Evolutionary conservation across 1,140 invertebrate species (phyloP), one percentile per base, ranked within the genome.

Genomic region (Bombus confusus): DNA sequence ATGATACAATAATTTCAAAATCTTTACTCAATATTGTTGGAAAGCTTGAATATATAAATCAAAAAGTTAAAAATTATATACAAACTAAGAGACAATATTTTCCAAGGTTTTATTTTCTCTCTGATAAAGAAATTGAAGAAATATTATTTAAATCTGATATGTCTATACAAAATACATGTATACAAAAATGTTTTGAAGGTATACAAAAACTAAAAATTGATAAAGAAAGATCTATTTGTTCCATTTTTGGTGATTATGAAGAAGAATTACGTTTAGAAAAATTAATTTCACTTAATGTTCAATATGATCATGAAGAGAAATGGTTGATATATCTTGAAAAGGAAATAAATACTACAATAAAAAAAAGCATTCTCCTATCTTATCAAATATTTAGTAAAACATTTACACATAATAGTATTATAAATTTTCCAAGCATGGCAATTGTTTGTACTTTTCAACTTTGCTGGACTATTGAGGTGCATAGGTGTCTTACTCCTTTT

Each of bases 71-170:
- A 90, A 93, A 95, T 77, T 98, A 98, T 92, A 94, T 98, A 90
- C 97, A 98, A 93, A 96, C 96, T 13, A 97, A 98, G 91, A 95
- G 97, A 79, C 95, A 97, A 81, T 95, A 96, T 66, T 98, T 98
- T 94, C 97, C 98, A 28, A 95, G 98, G 87, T 98, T 98, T 90
- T 98, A 98, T 95, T 98, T 98, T 90, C 96, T 98, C 12, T 98
- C 98, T 0, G 97, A 98, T 96, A 97, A 97, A n/a, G 97, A 98
- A 59, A 94, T 98, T 74, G 92, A 98, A 74, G 97, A 98, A 93
- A 98, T 98, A 91, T 94, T 98, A 34, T 88, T 97, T 57, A 96
- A 97, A 91, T 92, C 93, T 22, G 96, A 96, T 88, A 95, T 52
- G 96, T 92, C 95, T 57, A 52, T 79, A 87, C 41, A 31, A 41